Evolutionary conservation across 1,140 invertebrate species (phyloP).

Genomic region (Sesamia nonagrioides): DNA sequence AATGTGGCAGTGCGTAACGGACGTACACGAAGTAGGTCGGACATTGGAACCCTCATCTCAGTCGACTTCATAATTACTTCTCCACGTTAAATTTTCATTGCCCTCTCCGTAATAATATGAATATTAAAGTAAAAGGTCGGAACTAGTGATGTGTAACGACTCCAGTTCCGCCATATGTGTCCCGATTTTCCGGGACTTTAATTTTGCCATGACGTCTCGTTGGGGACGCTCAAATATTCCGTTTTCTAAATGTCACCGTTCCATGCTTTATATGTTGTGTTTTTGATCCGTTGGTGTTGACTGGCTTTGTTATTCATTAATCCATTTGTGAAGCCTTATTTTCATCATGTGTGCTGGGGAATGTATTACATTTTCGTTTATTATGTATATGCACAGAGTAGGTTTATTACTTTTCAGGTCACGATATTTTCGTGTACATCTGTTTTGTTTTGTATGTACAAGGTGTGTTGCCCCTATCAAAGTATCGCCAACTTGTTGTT

Average conservation of each 20-base stretch:
- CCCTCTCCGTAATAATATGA: slow-evolving; percentile 48
- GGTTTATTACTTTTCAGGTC: slow-evolving; percentile 14
- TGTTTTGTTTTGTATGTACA: neutral
- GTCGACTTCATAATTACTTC: slow-evolving; percentile 49
- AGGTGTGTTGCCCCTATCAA: slow-evolving; percentile 1
- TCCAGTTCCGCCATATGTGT: slow-evolving; percentile 29
- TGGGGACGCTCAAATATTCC: slow-evolving; percentile 39
- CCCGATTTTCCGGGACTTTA: slow-evolving; percentile 48
- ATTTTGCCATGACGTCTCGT: slow-evolving; percentile 29
- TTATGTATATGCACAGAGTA: neutral
- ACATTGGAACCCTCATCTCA: slow-evolving; percentile 32
- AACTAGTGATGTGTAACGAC: slow-evolving; percentile 46
- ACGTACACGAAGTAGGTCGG: slow-evolving; percentile 28
- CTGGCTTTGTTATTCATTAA: slow-evolving; percentile 35
- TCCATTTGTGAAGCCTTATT: slow-evolving; percentile 17
- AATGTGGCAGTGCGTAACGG: neutral
- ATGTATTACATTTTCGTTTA: slow-evolving; percentile 4
- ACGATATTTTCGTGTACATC: slow-evolving; percentile 18
- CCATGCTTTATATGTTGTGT: slow-evolving; percentile 39
- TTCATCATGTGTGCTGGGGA: neutral
- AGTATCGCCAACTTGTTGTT: neutral
- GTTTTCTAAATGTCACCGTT: slow-evolving; percentile 40
- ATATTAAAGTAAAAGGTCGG: slow-evolving; percentile 51
- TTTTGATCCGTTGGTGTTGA: slow-evolving; percentile 34
- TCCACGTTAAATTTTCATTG: slow-evolving; percentile 50